Conservation (phyloP, 2,888 invertebrate species). For the Tolmerus cingulatus region DNA sequence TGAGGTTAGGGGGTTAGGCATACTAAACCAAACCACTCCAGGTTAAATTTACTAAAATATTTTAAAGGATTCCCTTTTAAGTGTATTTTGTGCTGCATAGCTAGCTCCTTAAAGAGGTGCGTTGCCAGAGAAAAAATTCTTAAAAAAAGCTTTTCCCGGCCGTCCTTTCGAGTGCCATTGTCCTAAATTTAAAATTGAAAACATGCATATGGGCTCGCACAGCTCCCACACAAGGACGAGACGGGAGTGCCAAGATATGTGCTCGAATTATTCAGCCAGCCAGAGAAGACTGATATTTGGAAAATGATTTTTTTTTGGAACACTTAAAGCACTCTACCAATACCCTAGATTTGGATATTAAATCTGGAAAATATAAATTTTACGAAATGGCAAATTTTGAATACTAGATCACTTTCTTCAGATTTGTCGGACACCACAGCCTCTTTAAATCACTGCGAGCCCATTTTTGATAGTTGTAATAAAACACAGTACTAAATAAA, state of each 20-base stretch:
- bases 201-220: background rate
- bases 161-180: background rate
- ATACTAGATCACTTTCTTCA: too few species aligned
- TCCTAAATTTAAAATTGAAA: conserved; percentile 23
- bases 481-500: too few species aligned
- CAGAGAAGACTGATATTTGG: background rate
- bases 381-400: too few species aligned
- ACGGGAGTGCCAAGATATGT: background rate
- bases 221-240: background rate
- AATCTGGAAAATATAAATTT: background rate
- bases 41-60: background rate
- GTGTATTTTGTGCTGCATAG: background rate
- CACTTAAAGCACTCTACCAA: background rate
- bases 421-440: too few species aligned
- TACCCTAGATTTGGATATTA: background rate
- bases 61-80: background rate
- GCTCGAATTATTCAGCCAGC: background rate
- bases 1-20: background rate
- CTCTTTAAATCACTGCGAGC: too few species aligned
- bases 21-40: background rate
- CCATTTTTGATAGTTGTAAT: too few species aligned
- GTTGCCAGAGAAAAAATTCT: background rate
- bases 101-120: background rate
- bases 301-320: background rate
- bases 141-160: background rate